Evolutionary conservation across 2,113 vertebrate species (phyloP).

Genomic region (Cryptotis parvus): DNA sequence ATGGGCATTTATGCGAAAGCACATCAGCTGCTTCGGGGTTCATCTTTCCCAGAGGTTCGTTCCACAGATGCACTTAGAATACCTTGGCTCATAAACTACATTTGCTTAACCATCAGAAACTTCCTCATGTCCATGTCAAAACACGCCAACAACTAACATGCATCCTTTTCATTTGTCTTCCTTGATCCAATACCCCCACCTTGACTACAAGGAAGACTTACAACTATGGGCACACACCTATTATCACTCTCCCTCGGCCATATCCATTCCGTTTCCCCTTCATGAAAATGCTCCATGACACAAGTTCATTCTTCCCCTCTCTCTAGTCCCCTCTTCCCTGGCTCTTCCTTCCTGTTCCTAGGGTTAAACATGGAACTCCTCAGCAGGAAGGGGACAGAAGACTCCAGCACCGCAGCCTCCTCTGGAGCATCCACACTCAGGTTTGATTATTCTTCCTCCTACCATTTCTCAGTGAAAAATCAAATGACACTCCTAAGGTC

Average conservation of each 20-base stretch:
- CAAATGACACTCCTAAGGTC: neutral
- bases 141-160: neutral
- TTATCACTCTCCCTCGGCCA: neutral
- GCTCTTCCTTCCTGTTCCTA: slow-evolving; percentile 66
- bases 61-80: neutral
- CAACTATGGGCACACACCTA: neutral
- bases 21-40: neutral
- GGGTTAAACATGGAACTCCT: neutral
- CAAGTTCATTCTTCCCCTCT: slow-evolving; percentile 62
- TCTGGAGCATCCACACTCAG: slow-evolving; percentile 19
- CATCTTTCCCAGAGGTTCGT: neutral
- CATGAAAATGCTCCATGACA: neutral
- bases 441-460: neutral
- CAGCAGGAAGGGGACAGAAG: neutral
- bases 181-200: neutral
- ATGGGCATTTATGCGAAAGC: slow-evolving; percentile 29
- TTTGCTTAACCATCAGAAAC: neutral
- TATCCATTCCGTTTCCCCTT: neutral
- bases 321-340: slow-evolving; percentile 49
- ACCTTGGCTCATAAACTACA: neutral
- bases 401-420: slow-evolving; percentile 39
- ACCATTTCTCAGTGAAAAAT: neutral
- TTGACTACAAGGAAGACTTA: neutral
- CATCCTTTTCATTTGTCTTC: neutral
- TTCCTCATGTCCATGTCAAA: neutral